A percentile compares a stretch with the other conserved stretches of the same genome.
These are phyloP conservation scores for Solenodon paradoxus DNA, from an alignment of 2,113 vertebrate genomes.

Conservation along the genomic window DNA sequence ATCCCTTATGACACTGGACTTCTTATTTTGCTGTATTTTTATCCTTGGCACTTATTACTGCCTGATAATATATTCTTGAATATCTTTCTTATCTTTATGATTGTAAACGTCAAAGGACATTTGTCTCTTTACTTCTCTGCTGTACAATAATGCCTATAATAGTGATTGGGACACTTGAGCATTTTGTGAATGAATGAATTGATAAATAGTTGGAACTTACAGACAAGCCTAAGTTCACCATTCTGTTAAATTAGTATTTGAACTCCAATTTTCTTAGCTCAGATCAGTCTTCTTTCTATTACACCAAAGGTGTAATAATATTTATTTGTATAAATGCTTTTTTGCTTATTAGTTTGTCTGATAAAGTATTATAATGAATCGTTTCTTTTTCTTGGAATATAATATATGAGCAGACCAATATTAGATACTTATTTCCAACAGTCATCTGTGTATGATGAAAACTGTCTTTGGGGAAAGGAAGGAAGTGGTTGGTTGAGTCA, in stretches of 20 bases:
- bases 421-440: background rate
- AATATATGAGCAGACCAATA: background rate
- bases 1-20: background rate
- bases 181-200: background rate
- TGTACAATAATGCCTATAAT: background rate
- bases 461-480: background rate
- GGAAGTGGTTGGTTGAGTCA: background rate
- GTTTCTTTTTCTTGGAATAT: background rate
- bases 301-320: background rate
- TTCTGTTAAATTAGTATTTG: background rate
- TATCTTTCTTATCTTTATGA: background rate
- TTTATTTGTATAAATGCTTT: background rate
- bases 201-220: background rate
- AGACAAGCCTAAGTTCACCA: background rate
- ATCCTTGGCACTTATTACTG: background rate
- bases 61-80: background rate
- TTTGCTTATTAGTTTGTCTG: background rate
- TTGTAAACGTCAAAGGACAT: background rate
- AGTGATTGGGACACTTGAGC: background rate
- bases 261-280: background rate
- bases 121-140: background rate
- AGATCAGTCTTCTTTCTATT: background rate
- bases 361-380: background rate
- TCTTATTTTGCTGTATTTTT: background rate
- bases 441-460: background rate